Base-by-base conservation (phyloP, 2,797 vertebrate genomes). In the Anisognathus igniventris region DNA sequence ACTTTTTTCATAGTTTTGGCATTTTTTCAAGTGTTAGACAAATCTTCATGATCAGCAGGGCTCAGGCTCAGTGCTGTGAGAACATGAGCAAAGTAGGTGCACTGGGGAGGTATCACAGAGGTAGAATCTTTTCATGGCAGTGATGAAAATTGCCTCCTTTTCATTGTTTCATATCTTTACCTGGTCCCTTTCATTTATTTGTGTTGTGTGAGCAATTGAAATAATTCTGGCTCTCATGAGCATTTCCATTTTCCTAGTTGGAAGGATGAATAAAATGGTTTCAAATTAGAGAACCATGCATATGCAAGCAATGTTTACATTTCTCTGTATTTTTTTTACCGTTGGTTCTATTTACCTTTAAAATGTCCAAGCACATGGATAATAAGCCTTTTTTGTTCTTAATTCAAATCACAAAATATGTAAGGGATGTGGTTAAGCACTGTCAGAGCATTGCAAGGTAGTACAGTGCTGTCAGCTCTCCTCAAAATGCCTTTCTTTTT, bases 361-460 rank as follows among this genome's bases (percentile, higher is more conserved):
- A 90, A 94, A 93, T 66, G 22, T 95, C 62, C 82, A 92, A 96
- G 65, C 22, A 40, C 12, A 20, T 60, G 53, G 47, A n/a, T 88
- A 86, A 74, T 61, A 80, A 90, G 67, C 45, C 37, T 90, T 96
- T 96, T 91, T 92, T 76, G 16, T 86, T 95, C 54, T 96, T 91
- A 88, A 85, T 88, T 96, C 40, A 74, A 82, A 88, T 89, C 8
- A 44, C 57, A 82, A 70, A 58, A 57, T 90, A 77, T 66, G 10
- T 78, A 72, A 90, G 62, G 74, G 21, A 23, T 35, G 21, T 35
- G 22, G 18, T 47, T 61, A 53, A 48, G 14, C 10, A 14, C 53
- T 60, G 37, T 48, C 40, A 64, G 56, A 71, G 18, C 18, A 39
- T 5, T 90, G 45, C n/a, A 71, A 4, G 19, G 10, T 3, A 40